Evolutionary conservation across 2,888 invertebrate species (phyloP).

Genomic region (Oxyteleia sp.): DNA sequence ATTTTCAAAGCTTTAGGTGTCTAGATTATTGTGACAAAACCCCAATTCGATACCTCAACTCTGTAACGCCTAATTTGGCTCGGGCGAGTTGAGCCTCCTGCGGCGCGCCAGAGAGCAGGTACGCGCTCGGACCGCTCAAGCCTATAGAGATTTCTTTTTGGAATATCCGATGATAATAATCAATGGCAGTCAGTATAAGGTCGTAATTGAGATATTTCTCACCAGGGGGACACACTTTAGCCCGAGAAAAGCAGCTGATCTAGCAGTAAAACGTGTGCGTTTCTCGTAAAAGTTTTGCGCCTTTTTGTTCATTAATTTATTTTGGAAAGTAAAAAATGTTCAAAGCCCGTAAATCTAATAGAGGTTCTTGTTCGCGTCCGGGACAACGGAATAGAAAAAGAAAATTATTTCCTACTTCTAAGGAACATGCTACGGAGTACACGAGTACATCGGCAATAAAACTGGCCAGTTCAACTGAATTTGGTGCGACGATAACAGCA

Average conservation of each 20-base stretch:
- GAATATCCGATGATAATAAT: conserved; percentile 12
- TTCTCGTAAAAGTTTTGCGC: not conserved
- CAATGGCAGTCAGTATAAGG: conserved; percentile 13
- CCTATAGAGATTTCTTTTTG: conserved; percentile 19
- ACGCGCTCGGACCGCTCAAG: conserved; percentile 10
- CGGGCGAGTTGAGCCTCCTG: conserved; percentile 13
- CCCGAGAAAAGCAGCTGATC: conserved; percentile 4
- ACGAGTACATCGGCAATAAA: conserved; percentile 10
- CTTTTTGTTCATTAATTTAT: conserved; percentile 1
- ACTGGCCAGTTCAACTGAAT: not conserved
- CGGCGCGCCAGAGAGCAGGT: conserved; percentile 20
- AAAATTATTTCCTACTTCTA: conserved; percentile 9
- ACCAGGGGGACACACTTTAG: conserved; percentile 6
- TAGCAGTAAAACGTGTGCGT: conserved; percentile 4
- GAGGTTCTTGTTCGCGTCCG: conserved; percentile 7
- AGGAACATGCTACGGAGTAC: not conserved
- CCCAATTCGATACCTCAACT: conserved; percentile 18
- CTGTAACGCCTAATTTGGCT: conserved; percentile 11
- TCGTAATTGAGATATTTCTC: conserved; percentile 14
- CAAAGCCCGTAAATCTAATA: conserved; percentile 16
- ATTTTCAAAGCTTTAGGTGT: conserved; percentile 18
- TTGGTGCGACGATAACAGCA: not conserved
- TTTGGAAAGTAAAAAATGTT: conserved; percentile 8
- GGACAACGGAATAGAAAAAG: conserved; percentile 11
- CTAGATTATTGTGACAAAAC: conserved; percentile 29